These are phyloP conservation scores for Lepus americanus DNA, from an alignment of 2,113 vertebrate species.

Conservation along the genomic window DNA sequence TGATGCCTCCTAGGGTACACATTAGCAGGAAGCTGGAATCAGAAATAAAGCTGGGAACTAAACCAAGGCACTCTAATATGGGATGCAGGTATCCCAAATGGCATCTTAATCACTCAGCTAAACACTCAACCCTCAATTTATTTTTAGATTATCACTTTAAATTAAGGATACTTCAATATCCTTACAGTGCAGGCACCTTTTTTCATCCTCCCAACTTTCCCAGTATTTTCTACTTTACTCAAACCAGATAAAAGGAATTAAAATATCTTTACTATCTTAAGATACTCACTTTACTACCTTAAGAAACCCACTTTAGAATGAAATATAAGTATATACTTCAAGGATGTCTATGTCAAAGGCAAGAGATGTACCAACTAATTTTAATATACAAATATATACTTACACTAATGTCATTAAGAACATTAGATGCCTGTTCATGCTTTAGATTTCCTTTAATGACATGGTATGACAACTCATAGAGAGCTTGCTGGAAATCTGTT, in stretches of 20 bases:
- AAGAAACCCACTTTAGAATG: constrained; percentile 39
- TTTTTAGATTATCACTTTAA: constrained; percentile 15
- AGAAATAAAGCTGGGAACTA: too few species aligned
- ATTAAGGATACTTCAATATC: constrained; percentile 28
- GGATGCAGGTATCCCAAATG: too few species aligned
- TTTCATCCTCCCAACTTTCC: not conserved
- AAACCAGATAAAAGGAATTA: constrained; percentile 50
- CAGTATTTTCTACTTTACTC: constrained; percentile 64
- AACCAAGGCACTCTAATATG: too few species aligned
- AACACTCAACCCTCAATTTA: not conserved
- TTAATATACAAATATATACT: constrained; percentile 71
- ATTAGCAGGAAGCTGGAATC: too few species aligned
- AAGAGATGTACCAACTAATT: constrained; percentile 49
- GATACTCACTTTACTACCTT: constrained; percentile 37
- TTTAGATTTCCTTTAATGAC: constrained; percentile 96
- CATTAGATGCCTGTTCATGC: constrained; percentile 93
- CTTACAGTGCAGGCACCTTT: not conserved
- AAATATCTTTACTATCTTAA: constrained; percentile 58
- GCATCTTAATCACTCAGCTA: too few species aligned
- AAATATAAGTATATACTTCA: constrained; percentile 47
- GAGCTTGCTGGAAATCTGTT: constrained; percentile 94
- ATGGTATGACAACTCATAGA: constrained; percentile 96
- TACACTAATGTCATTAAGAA: constrained; percentile 96
- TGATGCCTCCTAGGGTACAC: too few species aligned
- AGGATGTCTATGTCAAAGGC: constrained; percentile 43